Evolutionary conservation across 2,113 vertebrate species (phyloP).

Genomic region (Chitala chitala): DNA sequence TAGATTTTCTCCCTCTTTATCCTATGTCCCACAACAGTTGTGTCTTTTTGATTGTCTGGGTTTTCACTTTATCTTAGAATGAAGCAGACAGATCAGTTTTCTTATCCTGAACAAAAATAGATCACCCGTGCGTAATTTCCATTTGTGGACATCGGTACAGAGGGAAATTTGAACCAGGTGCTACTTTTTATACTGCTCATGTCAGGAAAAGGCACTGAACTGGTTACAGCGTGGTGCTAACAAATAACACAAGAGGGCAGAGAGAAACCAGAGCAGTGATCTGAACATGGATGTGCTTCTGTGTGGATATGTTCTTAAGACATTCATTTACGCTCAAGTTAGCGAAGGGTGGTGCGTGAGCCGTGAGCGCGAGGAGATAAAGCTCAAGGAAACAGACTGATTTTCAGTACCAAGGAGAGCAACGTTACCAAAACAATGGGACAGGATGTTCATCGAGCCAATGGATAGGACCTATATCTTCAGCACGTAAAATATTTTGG

Average conservation of each 20-base stretch:
- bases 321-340: constrained; percentile 1
- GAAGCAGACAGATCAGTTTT: neutral
- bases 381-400: neutral
- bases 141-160: neutral
- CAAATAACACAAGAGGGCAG: neutral
- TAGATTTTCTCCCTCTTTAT: neutral
- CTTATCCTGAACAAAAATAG: neutral
- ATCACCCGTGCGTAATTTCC: neutral
- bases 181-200: neutral
- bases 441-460: neutral
- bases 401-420: constrained; percentile 20
- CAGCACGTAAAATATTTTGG: neutral
- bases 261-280: neutral
- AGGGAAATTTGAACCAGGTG: neutral
- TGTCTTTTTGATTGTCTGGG: neutral
- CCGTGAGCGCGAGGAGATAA: neutral
- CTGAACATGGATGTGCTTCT: neutral
- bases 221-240: neutral
- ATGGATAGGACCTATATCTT: neutral
- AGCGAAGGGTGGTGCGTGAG: neutral
- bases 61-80: neutral
- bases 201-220: neutral
- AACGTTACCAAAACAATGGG: neutral
- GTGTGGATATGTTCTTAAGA: neutral
- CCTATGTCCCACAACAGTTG: neutral